A percentile compares a stretch with the other conserved stretches of the same genome.
phyloP scores from a whole-genome alignment of 1,140 invertebrate species.

The Drusus annulatus region DNA sequence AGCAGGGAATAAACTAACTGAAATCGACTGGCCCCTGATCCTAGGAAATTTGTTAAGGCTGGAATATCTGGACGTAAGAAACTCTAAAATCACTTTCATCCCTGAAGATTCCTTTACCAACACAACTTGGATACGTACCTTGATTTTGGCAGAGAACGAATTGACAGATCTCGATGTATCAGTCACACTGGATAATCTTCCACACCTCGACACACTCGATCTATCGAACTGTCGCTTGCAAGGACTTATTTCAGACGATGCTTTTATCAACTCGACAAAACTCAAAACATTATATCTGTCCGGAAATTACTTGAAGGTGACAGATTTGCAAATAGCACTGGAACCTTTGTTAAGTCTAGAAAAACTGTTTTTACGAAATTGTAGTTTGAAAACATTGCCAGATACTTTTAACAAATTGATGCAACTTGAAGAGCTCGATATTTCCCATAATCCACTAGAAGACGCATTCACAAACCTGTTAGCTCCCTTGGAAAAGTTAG shows the following conservation, averaged over 20 bases:
- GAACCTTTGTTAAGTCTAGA: slow-evolving; percentile 77
- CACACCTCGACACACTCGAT: slow-evolving; percentile 78
- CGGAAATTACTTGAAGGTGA: slow-evolving; percentile 79
- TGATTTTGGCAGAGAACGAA: slow-evolving; percentile 79
- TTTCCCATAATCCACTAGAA: slow-evolving; percentile 79
- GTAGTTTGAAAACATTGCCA: slow-evolving; percentile 75
- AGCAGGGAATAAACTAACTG: slow-evolving; percentile 73
- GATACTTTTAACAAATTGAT: slow-evolving; percentile 78
- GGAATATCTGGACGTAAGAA: slow-evolving; percentile 77
- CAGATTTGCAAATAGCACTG: slow-evolving; percentile 78
- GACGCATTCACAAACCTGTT: slow-evolving; percentile 79
- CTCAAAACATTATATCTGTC: slow-evolving; percentile 77
- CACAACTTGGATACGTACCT: slow-evolving; percentile 76
- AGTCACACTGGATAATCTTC: slow-evolving; percentile 76
- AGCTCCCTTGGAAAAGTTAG: slow-evolving; percentile 77
- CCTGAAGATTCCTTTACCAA: slow-evolving; percentile 78
- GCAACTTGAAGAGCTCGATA: slow-evolving; percentile 77
- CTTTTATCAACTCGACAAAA: slow-evolving; percentile 79
- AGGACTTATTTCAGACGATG: slow-evolving; percentile 77
- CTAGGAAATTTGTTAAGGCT: slow-evolving; percentile 74
- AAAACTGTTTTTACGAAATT: slow-evolving; percentile 78
- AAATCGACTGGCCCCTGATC: slow-evolving; percentile 75
- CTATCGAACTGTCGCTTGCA: slow-evolving; percentile 80
- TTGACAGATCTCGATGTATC: slow-evolving; percentile 77
- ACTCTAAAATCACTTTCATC: slow-evolving; percentile 75